Base-by-base conservation (phyloP, 2,113 vertebrate species). In the Helogale parvula region DNA sequence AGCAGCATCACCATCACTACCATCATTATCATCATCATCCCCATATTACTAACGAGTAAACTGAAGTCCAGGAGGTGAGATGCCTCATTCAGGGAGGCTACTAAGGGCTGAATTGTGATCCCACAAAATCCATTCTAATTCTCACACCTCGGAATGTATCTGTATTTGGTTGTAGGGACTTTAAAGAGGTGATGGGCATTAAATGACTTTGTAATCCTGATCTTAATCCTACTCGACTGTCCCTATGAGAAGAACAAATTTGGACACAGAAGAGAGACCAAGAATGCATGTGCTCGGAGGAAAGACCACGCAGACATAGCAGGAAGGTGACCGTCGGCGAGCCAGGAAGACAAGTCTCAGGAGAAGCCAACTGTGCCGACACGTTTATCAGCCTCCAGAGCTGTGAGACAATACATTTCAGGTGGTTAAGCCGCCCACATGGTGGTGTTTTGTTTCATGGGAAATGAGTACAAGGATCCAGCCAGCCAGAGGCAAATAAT, bases 1-100 rank as follows among this genome's bases (percentile, higher is more conserved):
- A 57, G 0, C 27, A 79, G 4, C 21, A 57, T 1, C 33, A 54
- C 0, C 35, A 23, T 1, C 68, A 74, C 1, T 68, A 45, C 0
- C 87, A 57, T 0, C 60, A 52, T 0, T 72, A 50, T 0, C 57
- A 47, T 0, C 41, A 63, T 9, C 8, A 3, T 29, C 57, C 68
- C 33, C 33, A 9, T 11, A 9, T 88, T 92, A 4, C 50, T 45
- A 17, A 8, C 45, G 41, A 89, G 25, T 31, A 95, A 84, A 45
- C 63, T 23, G 57, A 33, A 65, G 33, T 66, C 74, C n/a, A 9
- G n/a, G 5, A 14, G 41, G 54, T n/a, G 14, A 27, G 38, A 5
- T 12, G 15, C 45, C 68, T 16, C 15, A 10, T 23, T 82, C 47
- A 7, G 15, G 8, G 54, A 2, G 41, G 29, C 23, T 23, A 16